These are phyloP conservation scores for Malurus elegans DNA, from an alignment of 2,113 vertebrate species.

Conservation along the genomic window DNA sequence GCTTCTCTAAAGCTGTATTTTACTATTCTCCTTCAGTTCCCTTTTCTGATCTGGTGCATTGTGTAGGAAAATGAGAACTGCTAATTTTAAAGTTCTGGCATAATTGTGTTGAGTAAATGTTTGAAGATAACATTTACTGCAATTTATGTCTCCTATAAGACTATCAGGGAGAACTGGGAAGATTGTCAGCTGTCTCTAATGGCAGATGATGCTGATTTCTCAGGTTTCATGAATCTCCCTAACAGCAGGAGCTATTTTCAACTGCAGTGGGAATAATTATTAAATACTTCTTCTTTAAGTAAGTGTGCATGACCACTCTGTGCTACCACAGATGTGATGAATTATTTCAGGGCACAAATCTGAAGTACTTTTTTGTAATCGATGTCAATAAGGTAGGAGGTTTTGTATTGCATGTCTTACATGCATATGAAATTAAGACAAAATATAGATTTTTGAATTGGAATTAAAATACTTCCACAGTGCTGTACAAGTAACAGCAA, in stretches of 20 bases:
- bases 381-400: not conserved
- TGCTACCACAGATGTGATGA: not conserved
- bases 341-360: not conserved
- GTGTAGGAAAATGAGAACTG: not conserved
- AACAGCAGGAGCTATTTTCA: not conserved
- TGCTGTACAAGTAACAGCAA: not conserved
- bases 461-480: not conserved
- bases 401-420: not conserved
- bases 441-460: not conserved
- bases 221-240: not conserved
- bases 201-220: not conserved
- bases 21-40: not conserved
- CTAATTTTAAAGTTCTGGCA: not conserved
- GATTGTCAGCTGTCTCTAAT: not conserved
- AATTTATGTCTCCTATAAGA: not conserved
- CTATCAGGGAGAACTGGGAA: not conserved
- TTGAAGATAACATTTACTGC: not conserved
- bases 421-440: not conserved
- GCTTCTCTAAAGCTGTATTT: not conserved
- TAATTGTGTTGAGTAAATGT: not conserved
- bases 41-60: not conserved
- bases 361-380: not conserved
- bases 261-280: not conserved
- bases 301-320: not conserved
- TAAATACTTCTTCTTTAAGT: not conserved